Evolutionary conservation across 1,140 invertebrate species (phyloP).

Genomic region (Popillia japonica): DNA sequence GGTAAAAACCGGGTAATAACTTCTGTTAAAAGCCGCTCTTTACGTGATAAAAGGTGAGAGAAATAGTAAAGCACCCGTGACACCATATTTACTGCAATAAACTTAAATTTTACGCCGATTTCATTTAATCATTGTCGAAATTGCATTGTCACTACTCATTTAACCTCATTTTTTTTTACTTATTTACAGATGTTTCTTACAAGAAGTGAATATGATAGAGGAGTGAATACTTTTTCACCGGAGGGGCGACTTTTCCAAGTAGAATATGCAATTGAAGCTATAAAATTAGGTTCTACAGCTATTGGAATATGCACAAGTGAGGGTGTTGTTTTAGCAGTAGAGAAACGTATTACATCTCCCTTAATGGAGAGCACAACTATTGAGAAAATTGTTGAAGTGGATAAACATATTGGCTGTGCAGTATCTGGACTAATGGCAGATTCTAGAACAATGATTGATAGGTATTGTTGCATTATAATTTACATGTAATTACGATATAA

Average conservation of each 20-base stretch:
- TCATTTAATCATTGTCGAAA: background rate
- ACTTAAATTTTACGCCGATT: background rate
- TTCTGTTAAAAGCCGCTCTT: background rate
- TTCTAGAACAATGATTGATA: constrained; percentile 69
- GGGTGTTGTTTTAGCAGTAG: constrained; percentile 95
- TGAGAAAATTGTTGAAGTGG: constrained; percentile 97
- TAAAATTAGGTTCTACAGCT: constrained; percentile 98
- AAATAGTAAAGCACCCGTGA: too few relatives aligned
- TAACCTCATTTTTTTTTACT: constrained; percentile 21
- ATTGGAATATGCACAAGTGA: constrained; percentile 97
- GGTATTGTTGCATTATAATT: constrained; percentile 45
- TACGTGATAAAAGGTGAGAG: background rate
- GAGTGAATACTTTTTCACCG: constrained; percentile 99
- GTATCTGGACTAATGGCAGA: constrained; percentile 99
- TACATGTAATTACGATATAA: constrained; percentile 68
- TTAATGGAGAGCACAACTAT: constrained; percentile 96
- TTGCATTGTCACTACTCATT: constrained; percentile 34
- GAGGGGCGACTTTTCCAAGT: constrained; percentile 99
- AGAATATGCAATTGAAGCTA: constrained; percentile 99
- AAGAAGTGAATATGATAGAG: constrained; percentile 98
- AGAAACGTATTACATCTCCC: constrained; percentile 96
- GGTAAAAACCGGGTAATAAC: background rate
- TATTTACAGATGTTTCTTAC: constrained; percentile 94
- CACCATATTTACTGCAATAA: background rate
- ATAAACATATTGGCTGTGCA: constrained; percentile 97